Conservation (phyloP, 2,888 invertebrate species). For the Cheilosia urbana region DNA sequence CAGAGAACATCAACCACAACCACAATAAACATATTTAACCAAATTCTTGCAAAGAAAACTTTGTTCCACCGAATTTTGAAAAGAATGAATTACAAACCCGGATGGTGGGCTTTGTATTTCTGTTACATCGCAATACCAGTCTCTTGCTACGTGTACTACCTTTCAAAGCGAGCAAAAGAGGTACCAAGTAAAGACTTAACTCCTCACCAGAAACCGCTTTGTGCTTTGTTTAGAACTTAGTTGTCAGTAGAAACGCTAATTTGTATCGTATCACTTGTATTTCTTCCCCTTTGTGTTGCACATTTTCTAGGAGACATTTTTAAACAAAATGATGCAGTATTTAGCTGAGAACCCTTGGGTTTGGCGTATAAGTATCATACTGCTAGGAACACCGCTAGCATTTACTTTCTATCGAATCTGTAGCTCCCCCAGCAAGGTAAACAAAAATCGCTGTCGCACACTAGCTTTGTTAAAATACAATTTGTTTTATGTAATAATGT, state of each 20-base stretch:
- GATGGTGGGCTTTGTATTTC: conserved; percentile 92
- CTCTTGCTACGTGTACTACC: conserved; percentile 88
- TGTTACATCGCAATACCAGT: conserved; percentile 90
- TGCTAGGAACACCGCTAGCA: conserved; percentile 91
- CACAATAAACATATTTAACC: conserved; percentile 25
- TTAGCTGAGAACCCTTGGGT: conserved; percentile 95
- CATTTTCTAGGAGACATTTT: conserved; percentile 89
- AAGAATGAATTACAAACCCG: conserved; percentile 91
- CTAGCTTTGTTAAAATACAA: not conserved
- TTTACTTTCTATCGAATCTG: conserved; percentile 91
- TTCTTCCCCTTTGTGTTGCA: conserved; percentile 64
- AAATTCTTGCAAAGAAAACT: conserved; percentile 84
- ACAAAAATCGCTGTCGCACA: conserved; percentile 9
- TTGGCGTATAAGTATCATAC: conserved; percentile 93
- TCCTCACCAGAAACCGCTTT: conserved; percentile 6
- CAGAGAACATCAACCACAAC: not conserved
- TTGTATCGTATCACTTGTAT: conserved; percentile 61
- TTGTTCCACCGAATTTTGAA: conserved; percentile 90
- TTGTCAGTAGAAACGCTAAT: conserved; percentile 53
- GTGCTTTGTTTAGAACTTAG: conserved; percentile 1
- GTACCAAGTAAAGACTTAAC: conserved; percentile 83
- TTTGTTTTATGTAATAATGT: too few relatives aligned
- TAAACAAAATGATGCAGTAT: conserved; percentile 90
- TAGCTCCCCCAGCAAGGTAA: conserved; percentile 83
- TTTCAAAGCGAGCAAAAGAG: conserved; percentile 87